phyloP scores from a whole-genome alignment of 2,113 vertebrate genomes.

The Xyrauchen texanus region DNA sequence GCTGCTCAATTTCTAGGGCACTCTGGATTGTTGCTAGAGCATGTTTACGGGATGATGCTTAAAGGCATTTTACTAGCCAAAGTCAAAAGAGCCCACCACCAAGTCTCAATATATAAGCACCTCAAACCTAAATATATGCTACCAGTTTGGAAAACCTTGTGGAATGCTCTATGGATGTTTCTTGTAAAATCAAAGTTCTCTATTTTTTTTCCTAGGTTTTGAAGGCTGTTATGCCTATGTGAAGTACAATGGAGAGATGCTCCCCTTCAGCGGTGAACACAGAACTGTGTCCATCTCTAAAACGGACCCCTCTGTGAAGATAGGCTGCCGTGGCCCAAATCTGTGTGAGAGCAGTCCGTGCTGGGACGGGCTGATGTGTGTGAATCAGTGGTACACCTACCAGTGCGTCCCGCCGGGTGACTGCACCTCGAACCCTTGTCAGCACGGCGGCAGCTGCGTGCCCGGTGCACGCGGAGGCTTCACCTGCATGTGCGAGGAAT shows the following conservation, averaged over 20 bases:
- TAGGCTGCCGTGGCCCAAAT: slow-evolving; percentile 90
- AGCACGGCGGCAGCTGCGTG: slow-evolving; percentile 89
- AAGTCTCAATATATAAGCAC: no score
- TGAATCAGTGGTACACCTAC: slow-evolving; percentile 93
- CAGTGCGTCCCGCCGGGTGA: slow-evolving; percentile 88
- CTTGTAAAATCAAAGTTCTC: neutral
- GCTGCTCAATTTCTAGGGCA: no score
- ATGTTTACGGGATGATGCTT: no score
- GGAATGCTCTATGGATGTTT: no score
- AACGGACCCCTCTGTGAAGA: slow-evolving; percentile 84
- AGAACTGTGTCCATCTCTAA: slow-evolving; percentile 79
- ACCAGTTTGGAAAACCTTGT: no score
- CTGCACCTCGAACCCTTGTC: slow-evolving; percentile 88
- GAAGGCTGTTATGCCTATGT: slow-evolving; percentile 89
- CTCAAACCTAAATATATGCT: neutral
- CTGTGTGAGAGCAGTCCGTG: slow-evolving; percentile 91
- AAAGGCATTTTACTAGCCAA: no score
- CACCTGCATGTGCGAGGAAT: slow-evolving; percentile 87
- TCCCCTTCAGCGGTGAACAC: slow-evolving; percentile 90
- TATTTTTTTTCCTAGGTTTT: slow-evolving; percentile 78
- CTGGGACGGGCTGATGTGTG: slow-evolving; percentile 88
- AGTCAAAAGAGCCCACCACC: no score
- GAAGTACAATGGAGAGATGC: slow-evolving; percentile 84
- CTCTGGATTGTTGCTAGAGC: no score
- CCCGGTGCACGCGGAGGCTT: slow-evolving; percentile 75